Conservation (phyloP, 37 sponge, comb jelly and placozoan genomes). For the Dysidea cf. avara region DNA sequence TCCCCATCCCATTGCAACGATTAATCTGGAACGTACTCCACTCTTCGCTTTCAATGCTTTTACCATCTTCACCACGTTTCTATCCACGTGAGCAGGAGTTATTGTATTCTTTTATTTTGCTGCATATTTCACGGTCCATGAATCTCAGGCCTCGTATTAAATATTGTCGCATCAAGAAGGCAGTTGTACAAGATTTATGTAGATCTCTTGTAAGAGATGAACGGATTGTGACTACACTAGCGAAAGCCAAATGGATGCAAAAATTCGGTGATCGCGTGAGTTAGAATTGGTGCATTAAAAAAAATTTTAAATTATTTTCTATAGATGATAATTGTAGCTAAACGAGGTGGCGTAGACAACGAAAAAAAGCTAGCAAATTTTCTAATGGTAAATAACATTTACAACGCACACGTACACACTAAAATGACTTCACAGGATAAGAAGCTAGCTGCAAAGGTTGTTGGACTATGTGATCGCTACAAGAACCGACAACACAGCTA, state of each 20-base stretch:
- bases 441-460: conserved; percentile 54
- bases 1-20: background rate
- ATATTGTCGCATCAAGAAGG: conserved; percentile 6
- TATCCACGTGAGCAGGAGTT: too few species aligned
- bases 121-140: too few species aligned
- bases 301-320: background rate
- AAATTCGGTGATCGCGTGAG: conserved; percentile 73
- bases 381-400: background rate
- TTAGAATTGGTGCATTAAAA: background rate
- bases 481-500: conserved; percentile 66
- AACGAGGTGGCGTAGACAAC: background rate
- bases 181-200: conserved; percentile 66
- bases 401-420: background rate
- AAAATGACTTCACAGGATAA: conserved; percentile 30
- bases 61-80: too few species aligned
- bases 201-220: conserved; percentile 79
- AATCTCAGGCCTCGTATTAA: too few species aligned
- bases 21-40: too few species aligned
- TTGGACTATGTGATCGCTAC: conserved; percentile 60
- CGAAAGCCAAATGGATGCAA: conserved; percentile 78
- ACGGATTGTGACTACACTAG: conserved; percentile 77
- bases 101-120: too few species aligned
- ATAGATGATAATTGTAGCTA: background rate
- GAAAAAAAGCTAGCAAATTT: background rate
- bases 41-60: too few species aligned